phyloP scores from a whole-genome alignment of 2,113 vertebrate species.

The Pedetes capensis region DNA sequence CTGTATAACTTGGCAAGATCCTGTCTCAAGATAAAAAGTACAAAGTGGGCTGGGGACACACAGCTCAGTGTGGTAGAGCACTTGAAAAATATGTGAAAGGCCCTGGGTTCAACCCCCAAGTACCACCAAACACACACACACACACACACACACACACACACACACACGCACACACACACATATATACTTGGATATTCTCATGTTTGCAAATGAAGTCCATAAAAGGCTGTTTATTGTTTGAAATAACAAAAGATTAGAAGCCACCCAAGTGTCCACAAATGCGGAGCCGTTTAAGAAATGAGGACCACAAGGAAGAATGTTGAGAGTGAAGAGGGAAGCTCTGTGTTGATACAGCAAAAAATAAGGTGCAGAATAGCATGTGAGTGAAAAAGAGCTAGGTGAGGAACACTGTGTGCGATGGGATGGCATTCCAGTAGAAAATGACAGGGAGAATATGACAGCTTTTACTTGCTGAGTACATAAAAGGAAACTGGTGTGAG shows the following conservation, averaged over 20 bases:
- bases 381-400: not conserved
- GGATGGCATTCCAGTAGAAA: not conserved
- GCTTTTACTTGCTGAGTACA: not conserved
- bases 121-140: too few species aligned
- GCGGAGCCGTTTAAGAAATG: not conserved
- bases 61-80: too few species aligned
- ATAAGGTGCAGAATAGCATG: not conserved
- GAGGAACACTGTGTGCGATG: not conserved
- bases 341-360: not conserved
- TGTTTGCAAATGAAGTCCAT: not conserved
- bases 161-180: too few species aligned
- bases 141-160: too few species aligned
- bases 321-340: not conserved
- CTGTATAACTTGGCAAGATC: too few species aligned
- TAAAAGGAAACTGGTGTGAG: not conserved
- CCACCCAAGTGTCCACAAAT: not conserved
- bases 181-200: not conserved
- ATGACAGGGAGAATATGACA: not conserved
- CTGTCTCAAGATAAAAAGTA: too few species aligned
- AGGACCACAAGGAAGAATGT: not conserved
- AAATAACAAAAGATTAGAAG: not conserved
- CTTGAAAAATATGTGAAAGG: too few species aligned
- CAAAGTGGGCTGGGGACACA: too few species aligned
- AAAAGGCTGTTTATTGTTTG: not conserved
- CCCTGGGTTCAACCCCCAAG: too few species aligned